Percentiles rank a stretch among this genome's conserved stretches.
These are phyloP conservation scores for Cylindroiulus punctatus DNA, from an alignment of 2,888 invertebrate species.

Conservation along the genomic window DNA sequence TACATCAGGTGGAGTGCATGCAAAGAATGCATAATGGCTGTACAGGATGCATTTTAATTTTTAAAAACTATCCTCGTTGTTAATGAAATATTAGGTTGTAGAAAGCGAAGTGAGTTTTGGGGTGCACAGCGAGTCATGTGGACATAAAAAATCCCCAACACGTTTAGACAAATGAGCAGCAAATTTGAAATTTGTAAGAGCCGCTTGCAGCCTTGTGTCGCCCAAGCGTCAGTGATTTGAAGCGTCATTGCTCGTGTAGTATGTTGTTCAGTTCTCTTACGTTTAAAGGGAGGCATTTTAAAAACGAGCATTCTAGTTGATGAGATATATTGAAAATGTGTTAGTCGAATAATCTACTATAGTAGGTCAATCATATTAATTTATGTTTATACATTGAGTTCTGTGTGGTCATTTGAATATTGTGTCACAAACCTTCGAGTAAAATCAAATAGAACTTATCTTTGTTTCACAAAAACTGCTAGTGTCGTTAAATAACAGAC, in stretches of 20 bases:
- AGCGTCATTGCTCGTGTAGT: not conserved
- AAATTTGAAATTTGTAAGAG: not conserved
- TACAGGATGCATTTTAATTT: not conserved
- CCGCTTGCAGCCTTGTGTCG: not conserved
- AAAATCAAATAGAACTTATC: too few species aligned
- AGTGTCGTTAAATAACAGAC: too few species aligned
- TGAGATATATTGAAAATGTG: too few species aligned
- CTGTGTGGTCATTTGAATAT: too few species aligned
- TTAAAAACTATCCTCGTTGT: too few species aligned
- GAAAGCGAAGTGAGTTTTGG: too few species aligned
- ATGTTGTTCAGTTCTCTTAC: not conserved
- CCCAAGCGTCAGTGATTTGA: not conserved
- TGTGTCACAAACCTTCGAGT: too few species aligned
- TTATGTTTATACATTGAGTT: too few species aligned
- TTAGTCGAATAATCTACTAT: too few species aligned
- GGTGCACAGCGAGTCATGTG: not conserved
- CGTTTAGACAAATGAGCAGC: not conserved
- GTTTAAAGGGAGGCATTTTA: constrained; percentile 2
- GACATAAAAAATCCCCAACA: not conserved
- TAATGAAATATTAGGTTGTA: too few species aligned
- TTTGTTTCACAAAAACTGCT: too few species aligned
- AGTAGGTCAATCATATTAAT: too few species aligned
- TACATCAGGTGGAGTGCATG: not conserved
- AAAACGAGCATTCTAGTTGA: not conserved
- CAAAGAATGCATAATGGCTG: not conserved